These are phyloP conservation scores for Epinotia bilunana DNA, from an alignment of 2,888 invertebrate species.

Conservation along the genomic window DNA sequence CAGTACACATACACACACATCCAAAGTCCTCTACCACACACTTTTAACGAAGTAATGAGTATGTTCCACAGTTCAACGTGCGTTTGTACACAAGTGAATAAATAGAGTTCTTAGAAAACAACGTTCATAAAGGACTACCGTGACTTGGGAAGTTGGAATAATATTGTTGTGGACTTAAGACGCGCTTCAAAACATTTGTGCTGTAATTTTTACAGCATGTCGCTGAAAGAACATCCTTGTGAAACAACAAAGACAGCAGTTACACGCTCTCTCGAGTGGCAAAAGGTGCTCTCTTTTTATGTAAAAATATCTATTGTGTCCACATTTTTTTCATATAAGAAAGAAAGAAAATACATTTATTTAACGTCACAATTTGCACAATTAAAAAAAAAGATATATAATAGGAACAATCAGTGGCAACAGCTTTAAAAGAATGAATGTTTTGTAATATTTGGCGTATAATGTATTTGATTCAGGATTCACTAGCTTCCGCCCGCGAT, in stretches of 20 bases:
- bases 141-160: slow-evolving; percentile 32
- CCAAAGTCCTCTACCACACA: slow-evolving; percentile 3
- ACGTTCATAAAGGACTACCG: slow-evolving; percentile 26
- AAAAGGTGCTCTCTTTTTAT: not conserved
- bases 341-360: too few relatives aligned
- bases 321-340: too few relatives aligned
- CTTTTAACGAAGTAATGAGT: not conserved
- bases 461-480: too few relatives aligned
- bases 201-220: slow-evolving; percentile 21
- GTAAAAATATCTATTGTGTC: too few relatives aligned
- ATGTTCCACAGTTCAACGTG: not conserved
- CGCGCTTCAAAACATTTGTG: slow-evolving; percentile 1
- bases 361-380: too few relatives aligned
- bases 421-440: too few relatives aligned
- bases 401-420: too few relatives aligned
- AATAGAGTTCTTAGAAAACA: slow-evolving; percentile 28
- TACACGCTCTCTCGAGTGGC: not conserved
- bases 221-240: not conserved
- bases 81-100: not conserved
- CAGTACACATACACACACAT: not conserved
- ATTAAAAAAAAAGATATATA: too few relatives aligned
- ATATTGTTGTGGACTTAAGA: slow-evolving; percentile 20
- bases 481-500: too few relatives aligned
- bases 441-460: too few relatives aligned
- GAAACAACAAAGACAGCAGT: not conserved